Evolutionary conservation across 2,113 vertebrate species (phyloP).

Genomic region (Mobula hypostoma): DNA sequence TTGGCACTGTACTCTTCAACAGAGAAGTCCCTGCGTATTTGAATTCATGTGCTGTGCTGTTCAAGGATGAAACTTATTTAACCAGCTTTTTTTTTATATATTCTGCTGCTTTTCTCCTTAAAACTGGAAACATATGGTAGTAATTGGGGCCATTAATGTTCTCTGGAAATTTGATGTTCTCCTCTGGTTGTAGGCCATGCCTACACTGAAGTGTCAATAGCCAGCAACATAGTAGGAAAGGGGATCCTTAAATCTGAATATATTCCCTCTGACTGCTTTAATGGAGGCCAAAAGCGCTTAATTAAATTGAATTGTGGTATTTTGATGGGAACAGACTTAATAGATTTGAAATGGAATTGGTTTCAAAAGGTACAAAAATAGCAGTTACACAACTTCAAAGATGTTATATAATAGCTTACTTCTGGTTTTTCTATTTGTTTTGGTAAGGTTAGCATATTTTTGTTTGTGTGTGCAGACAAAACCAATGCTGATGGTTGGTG

Average conservation of each 20-base stretch:
- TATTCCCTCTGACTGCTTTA: not conserved
- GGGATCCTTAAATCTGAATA: not conserved
- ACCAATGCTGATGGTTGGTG: not conserved
- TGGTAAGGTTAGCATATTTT: not conserved
- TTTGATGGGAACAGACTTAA: not conserved
- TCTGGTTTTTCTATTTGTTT: not conserved
- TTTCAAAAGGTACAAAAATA: conserved; percentile 5
- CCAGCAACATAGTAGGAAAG: not conserved
- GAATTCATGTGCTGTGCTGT: not conserved
- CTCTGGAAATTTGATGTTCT: not conserved
- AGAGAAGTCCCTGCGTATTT: too few species aligned
- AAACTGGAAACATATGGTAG: not conserved
- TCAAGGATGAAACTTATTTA: not conserved
- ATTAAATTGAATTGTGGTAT: not conserved
- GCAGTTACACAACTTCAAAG: not conserved
- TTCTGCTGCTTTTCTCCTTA: not conserved
- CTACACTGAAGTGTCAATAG: not conserved
- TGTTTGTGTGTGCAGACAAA: not conserved
- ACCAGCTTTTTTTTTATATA: not conserved
- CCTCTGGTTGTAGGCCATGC: not conserved
- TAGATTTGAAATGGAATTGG: not conserved
- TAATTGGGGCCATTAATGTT: not conserved
- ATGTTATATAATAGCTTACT: not conserved
- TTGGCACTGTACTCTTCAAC: not conserved
- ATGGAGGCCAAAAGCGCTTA: not conserved